These are phyloP conservation scores for Strigamia transsilvanica DNA, from an alignment of 2,888 invertebrate genomes.

Conservation along the genomic window DNA sequence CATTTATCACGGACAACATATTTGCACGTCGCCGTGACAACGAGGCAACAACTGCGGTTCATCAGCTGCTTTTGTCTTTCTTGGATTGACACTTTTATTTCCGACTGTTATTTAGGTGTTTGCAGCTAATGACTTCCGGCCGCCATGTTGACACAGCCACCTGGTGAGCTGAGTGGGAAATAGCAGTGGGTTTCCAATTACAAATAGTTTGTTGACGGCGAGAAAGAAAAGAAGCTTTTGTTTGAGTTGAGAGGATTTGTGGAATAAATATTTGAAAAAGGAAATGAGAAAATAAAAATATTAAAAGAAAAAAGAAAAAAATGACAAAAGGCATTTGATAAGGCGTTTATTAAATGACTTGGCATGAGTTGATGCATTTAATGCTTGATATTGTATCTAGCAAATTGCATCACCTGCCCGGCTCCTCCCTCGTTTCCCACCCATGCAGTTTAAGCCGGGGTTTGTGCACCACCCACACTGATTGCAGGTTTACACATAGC, in stretches of 20 bases:
- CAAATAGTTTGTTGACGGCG: not conserved
- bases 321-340: not conserved
- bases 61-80: constrained; percentile 8
- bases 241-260: not conserved
- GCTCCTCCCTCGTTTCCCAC: constrained; percentile 20
- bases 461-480: constrained; percentile 25
- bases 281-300: not conserved
- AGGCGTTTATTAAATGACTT: not conserved
- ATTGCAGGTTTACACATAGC: constrained; percentile 13
- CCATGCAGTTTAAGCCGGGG: constrained; percentile 14
- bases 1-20: constrained; percentile 1
- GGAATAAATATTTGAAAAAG: not conserved
- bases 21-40: not conserved
- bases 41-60: constrained; percentile 14
- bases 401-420: not conserved
- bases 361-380: constrained; percentile 5
- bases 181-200: not conserved
- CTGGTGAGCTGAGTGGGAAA: constrained; percentile 3
- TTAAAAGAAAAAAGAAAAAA: not conserved
- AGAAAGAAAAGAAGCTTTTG: not conserved
- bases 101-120: not conserved
- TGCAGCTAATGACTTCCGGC: constrained; percentile 22
- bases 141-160: constrained; percentile 16
- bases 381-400: not conserved
- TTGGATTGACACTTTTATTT: constrained; percentile 20